These are phyloP conservation scores for Narcine bancroftii DNA, from an alignment of 2,113 vertebrate species.

Conservation along the genomic window DNA sequence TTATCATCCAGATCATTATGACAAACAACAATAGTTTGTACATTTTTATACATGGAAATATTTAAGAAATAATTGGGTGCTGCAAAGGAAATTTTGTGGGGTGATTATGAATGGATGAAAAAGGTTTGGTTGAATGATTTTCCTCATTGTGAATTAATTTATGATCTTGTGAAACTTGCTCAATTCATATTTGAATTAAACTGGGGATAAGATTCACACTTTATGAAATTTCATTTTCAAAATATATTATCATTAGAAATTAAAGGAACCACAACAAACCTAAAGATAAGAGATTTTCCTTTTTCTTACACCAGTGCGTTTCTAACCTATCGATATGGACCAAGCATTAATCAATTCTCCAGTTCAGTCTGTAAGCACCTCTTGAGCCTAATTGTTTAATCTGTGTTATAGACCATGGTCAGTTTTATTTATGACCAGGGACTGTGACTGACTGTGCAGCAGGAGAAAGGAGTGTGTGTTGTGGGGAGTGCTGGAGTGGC, in stretches of 20 bases:
- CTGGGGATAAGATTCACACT: not conserved
- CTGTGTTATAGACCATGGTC: no score
- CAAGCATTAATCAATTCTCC: not conserved
- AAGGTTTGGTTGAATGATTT: not conserved
- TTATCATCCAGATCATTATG: no score
- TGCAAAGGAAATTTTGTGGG: not conserved
- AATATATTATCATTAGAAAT: conserved; percentile 5
- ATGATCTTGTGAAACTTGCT: not conserved
- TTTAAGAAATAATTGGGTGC: conserved; percentile 16
- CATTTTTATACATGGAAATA: no score
- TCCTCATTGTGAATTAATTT: conserved; percentile 19
- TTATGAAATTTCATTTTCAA: not conserved
- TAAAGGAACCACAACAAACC: not conserved
- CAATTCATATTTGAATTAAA: not conserved
- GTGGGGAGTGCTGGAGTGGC: no score
- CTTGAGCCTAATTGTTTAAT: no score
- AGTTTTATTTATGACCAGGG: no score
- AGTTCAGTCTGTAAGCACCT: not conserved
- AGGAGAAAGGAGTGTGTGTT: no score
- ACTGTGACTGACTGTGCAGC: no score
- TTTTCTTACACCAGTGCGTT: not conserved
- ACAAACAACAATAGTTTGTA: no score
- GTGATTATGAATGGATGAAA: not conserved
- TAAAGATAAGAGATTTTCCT: not conserved
- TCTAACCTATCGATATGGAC: conserved; percentile 1